Base-by-base conservation (phyloP, 1,140 invertebrate species). In the Nebria ingens region DNA sequence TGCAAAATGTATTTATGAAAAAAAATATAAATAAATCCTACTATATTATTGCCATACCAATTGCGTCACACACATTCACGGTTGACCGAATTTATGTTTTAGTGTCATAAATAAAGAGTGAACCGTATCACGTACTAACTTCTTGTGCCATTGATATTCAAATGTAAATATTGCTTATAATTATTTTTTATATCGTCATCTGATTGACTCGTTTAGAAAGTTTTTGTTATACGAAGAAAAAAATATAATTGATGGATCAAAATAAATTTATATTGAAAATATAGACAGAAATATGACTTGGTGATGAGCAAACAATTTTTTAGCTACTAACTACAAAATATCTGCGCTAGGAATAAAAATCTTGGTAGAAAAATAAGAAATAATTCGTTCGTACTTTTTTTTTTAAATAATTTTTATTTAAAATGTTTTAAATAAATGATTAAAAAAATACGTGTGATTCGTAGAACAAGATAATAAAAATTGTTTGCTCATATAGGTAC, bases 61-160 rank as follows among this genome's bases (percentile, higher is more conserved):
- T 45, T 45, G 40, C 15, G 6, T 45, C 15, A 45, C 40, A 45
- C 17, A n/a, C n/a, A n/a, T 45, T 45, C 40, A 45, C 40, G 40
- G 40, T 45, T 45, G 6, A 17, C 40, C 40, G 15, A 6, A 17
- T 45, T 45, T 17, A 9, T 12, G 6, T 45, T 9, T 34, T 34
- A 6, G 25, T 34, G 25, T 34, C 25, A 34, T 34, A 34, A 9
- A 34, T n/a, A 34, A 34, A n/a, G 6, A 34, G 25, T 9, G 25
- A 34, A 34, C 40, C 6, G 6, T 45, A 45, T 45, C 6, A 45
- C 6, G 6, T 45, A 45, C 40, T 45, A 45, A 11, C 17, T 45
- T 45, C 15, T 45, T 45, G 40, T 45, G 40, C 40, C 40, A 45
- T 45, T 17, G 6, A 45, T 45, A 45, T 4, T 11, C 40, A 17